Evolutionary conservation across 1,140 invertebrate species (phyloP), one percentile per base, ranked within the genome.

Genomic region (Drosophila orena): DNA sequence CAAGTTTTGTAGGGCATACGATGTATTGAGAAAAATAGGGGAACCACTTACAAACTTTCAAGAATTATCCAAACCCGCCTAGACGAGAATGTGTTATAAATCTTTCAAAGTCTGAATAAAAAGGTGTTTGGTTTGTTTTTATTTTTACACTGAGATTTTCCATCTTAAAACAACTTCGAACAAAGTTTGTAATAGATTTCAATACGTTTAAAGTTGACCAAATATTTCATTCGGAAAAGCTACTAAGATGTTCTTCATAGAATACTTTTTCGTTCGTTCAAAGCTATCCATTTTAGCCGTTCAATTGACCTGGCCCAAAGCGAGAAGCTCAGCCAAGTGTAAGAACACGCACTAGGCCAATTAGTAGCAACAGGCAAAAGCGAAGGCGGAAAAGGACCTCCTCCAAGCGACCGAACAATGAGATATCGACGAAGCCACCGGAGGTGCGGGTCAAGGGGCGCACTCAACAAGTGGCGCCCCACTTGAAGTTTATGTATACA

Each of bases 331-430:
- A 80, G 44, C 50, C 55, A 71, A 80, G 81, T 84, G 80, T 80
- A 77, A 74, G 56, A 77, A 77, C 84, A 88, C 84, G 84, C 85
- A 89, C 79, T 77, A 57, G 66, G 80, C 79, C 84, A 88, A 88
- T 88, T 88, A 88, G 61, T 60, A 75, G 83, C 83, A 88, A 88
- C 79, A 88, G 78, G 81, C 83, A 37, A 44, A 3, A 15, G 24
- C 20, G 11, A 58, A 7, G 53, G 22, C 52, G 42, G 49, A 43
- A 66, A 75, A 52, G 52, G 76, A 40, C 75, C 50, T 44, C 57
- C 64, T 38, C 20, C 52, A 53, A 24, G 58, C 47, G 74, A 54
- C 8, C 37, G 80, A 64, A 72, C 79, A 86, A 76, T 64, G 47
- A 85, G 77, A 77, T 85, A 84, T 62, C 53, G 38, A 55, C 43